phyloP scores from a whole-genome alignment of 2,113 vertebrate genomes.

The Podilymbus podiceps region DNA sequence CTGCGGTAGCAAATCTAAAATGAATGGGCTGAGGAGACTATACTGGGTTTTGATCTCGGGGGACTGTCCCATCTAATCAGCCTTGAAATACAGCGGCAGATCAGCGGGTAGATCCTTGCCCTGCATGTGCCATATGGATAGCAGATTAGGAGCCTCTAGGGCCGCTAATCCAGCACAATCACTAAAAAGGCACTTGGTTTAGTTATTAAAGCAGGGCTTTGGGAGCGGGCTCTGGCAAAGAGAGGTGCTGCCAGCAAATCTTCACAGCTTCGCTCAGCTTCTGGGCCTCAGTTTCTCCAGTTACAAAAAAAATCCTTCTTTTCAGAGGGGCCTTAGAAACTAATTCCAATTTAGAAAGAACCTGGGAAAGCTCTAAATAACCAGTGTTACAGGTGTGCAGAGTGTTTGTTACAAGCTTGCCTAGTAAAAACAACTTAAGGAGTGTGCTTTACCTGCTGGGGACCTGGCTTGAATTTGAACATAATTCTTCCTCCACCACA shows the following conservation, averaged over 20 bases:
- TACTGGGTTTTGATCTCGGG: neutral
- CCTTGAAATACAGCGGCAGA: neutral
- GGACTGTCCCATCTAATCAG: neutral
- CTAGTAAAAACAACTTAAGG: neutral
- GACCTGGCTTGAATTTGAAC: neutral
- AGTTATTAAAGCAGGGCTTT: neutral
- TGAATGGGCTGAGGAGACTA: neutral
- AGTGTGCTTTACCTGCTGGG: neutral
- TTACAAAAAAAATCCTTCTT: neutral
- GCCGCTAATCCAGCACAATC: neutral
- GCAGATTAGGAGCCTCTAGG: conserved; percentile 33
- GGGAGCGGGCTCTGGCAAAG: neutral
- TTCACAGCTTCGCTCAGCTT: neutral
- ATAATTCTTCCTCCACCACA: neutral
- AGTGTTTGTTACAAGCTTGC: neutral
- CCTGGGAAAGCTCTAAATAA: neutral
- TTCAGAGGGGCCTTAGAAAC: neutral
- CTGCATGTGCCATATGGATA: neutral
- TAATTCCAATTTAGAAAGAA: neutral
- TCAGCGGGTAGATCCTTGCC: neutral
- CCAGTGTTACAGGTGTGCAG: neutral
- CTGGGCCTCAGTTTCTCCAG: neutral
- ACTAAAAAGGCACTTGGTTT: neutral
- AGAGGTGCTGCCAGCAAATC: neutral
- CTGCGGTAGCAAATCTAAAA: neutral